Base-by-base conservation (phyloP, 2,797 vertebrate species). In the Aeoliscus strigatus region DNA sequence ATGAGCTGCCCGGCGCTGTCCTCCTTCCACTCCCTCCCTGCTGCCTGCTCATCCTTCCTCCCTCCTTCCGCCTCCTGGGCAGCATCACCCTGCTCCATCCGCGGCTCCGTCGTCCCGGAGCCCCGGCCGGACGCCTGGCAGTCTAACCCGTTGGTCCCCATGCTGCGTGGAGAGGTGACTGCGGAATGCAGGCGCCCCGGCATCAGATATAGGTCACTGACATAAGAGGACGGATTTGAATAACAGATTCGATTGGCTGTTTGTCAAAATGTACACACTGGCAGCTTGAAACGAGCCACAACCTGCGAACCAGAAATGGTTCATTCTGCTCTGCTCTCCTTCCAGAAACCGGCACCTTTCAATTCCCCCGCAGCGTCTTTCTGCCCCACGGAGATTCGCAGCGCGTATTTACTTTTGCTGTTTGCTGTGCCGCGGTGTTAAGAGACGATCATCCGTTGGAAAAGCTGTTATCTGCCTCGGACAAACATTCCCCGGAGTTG, bases 81-180 rank as follows among this genome's bases (percentile, higher is more conserved):
- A 44, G 72, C 65, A 61, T 65, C 65, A 24, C 44, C 39, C 14
- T 40, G 75, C 70, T 83, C 77, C 73, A 49, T 70, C 10, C 51
- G 74, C 16, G 70, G 70, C 52, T 66, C 54, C 49, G 74, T 73
- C 14, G 68, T 14, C 63, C 38, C 75, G 51, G 59, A 70, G 49
- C 49, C 69, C 30, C 55, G 35, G 32, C 36, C 32, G 48, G 64
- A 42, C n/a, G 66, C 38, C 28, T 66, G 79, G n/a, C 47, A 73
- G 60, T 73, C 80, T 66, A 78, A 7, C 51, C 78, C 80, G 64
- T 79, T 77, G 57, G 60, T 72, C 64, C 77, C 83, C 84, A 84
- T 84, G 57, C 76, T 77, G 61, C 63, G 18, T 47, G 53, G 39
- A 46, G 66, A 64, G 70, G 66, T 66, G 76, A 71, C 61, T 70